These are phyloP conservation scores for Thyatira batis DNA, from an alignment of 2,888 invertebrate genomes.

Conservation along the genomic window DNA sequence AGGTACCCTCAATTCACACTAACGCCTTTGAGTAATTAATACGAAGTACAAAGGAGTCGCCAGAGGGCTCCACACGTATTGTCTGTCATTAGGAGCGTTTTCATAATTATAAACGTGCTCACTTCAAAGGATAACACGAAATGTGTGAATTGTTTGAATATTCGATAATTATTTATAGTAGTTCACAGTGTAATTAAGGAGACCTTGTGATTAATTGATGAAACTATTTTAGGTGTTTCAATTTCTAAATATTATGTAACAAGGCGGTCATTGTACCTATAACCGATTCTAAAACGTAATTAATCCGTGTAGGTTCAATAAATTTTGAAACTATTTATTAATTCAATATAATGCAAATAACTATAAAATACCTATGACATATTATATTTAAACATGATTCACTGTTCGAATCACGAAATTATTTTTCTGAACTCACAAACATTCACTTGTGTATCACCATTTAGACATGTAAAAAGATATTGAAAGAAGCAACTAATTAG, in stretches of 20 bases:
- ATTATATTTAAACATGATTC: too few species aligned
- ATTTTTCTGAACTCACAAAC: too few species aligned
- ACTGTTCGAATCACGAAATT: too few species aligned
- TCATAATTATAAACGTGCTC: conserved; percentile 31
- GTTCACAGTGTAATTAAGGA: not conserved
- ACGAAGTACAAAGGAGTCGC: conserved; percentile 54
- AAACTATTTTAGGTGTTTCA: not conserved
- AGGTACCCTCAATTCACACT: conserved; percentile 22
- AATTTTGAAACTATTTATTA: too few species aligned
- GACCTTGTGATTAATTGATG: not conserved
- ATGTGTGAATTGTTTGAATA: conserved; percentile 29
- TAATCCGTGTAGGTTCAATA: not conserved
- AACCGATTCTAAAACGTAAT: too few species aligned
- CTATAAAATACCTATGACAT: too few species aligned
- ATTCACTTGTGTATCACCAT: not conserved
- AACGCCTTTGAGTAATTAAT: conserved; percentile 42
- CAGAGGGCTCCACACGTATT: conserved; percentile 38
- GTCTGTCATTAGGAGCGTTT: conserved; percentile 41
- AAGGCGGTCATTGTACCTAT: not conserved
- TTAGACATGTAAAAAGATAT: not conserved
- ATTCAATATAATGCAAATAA: too few species aligned
- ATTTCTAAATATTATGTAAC: not conserved
- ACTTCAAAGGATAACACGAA: conserved; percentile 33
- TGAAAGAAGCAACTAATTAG: too few species aligned
- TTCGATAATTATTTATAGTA: conserved; percentile 9